Percentiles rank a stretch among this genome's conserved stretches.
phyloP scores from a whole-genome alignment of 2,113 vertebrate species.

The Tonatia bakeri region DNA sequence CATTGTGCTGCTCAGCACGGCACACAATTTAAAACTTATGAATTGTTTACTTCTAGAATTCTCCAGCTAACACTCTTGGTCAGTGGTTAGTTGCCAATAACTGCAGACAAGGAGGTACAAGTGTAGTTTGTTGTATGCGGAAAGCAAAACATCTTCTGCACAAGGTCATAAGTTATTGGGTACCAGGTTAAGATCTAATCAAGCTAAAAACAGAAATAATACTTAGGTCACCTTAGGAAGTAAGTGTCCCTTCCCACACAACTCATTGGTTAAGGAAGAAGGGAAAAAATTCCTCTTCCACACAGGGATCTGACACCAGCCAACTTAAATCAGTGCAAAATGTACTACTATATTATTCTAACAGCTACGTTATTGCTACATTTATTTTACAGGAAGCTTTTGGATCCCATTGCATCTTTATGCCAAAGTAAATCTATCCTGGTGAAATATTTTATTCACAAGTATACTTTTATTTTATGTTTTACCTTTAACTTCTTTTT shows the following conservation, averaged over 20 bases:
- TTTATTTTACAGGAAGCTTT: constrained; percentile 48
- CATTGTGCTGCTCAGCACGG: background rate
- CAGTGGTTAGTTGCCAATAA: no score
- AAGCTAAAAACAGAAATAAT: background rate
- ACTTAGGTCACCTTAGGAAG: background rate
- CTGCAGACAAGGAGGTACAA: background rate
- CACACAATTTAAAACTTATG: background rate
- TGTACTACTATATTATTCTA: constrained; percentile 23
- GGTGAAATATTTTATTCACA: constrained; percentile 63
- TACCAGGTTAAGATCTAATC: background rate
- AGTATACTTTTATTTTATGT: constrained; percentile 66
- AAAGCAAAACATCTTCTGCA: background rate
- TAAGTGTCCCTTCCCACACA: background rate
- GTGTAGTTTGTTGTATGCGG: background rate
- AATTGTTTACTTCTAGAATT: background rate
- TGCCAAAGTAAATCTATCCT: constrained; percentile 45
- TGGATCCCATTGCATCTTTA: constrained; percentile 53
- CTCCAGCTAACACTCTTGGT: background rate
- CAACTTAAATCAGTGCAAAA: background rate
- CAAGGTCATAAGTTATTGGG: background rate
- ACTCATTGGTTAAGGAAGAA: background rate
- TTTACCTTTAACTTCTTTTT: constrained; percentile 90
- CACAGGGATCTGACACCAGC: background rate
- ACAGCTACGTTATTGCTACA: constrained; percentile 39
- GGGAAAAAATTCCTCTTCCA: background rate